These are phyloP conservation scores for Bubalus kerabau DNA, from an alignment of 2,113 vertebrate genomes.

Conservation along the genomic window DNA sequence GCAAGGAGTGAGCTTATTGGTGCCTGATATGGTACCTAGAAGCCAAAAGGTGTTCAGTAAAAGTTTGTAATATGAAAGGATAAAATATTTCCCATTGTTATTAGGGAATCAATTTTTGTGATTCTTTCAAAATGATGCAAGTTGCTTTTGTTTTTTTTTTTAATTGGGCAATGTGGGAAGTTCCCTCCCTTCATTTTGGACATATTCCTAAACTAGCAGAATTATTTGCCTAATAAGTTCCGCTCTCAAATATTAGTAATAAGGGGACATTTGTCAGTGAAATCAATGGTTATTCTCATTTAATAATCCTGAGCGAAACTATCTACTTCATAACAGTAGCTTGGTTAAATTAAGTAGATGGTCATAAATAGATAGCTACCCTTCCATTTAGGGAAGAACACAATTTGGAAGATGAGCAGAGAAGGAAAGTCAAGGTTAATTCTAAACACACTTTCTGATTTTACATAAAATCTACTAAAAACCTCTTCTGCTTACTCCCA, in stretches of 20 bases:
- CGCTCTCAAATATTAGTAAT: neutral
- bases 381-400: neutral
- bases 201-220: neutral
- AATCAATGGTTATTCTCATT: neutral
- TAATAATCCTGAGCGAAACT: neutral
- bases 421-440: neutral
- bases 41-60: neutral
- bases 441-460: neutral
- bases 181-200: neutral
- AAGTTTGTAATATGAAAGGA: neutral
- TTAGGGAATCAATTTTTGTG: neutral
- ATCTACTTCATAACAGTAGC: neutral
- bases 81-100: neutral
- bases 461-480: slow-evolving; percentile 16
- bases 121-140: neutral
- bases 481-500: neutral
- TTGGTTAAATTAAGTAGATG: neutral
- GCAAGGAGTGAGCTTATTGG: neutral
- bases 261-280: neutral
- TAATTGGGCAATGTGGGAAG: neutral
- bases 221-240: neutral
- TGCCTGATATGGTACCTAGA: neutral
- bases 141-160: neutral
- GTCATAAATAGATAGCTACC: neutral
- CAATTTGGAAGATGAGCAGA: neutral